A percentile compares a stretch with the other conserved stretches of the same genome.
These are phyloP conservation scores for Hybognathus amarus DNA, from an alignment of 2,797 vertebrate species.

Conservation along the genomic window DNA sequence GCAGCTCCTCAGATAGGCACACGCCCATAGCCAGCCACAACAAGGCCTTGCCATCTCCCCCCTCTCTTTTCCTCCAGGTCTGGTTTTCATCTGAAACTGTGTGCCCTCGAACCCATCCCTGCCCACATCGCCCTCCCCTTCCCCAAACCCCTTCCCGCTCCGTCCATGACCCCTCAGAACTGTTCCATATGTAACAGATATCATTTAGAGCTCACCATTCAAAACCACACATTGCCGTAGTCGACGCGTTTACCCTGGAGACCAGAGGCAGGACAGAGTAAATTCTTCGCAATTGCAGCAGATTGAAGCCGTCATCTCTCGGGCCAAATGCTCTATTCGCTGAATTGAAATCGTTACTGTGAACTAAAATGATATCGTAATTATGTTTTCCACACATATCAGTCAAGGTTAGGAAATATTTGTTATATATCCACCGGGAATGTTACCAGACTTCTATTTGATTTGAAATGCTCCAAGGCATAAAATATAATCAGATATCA, in stretches of 20 bases:
- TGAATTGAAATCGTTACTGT: conserved; percentile 42
- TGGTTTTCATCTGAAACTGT: conserved; percentile 60
- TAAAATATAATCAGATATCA: conserved; percentile 1
- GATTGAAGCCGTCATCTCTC: conserved; percentile 31
- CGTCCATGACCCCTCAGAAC: conserved; percentile 68
- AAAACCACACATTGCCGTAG: conserved; percentile 49
- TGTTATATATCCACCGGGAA: conserved; percentile 47
- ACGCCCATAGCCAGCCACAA: conserved; percentile 73
- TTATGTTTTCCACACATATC: conserved; percentile 55
- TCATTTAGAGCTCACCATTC: conserved; percentile 50
- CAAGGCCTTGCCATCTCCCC: conserved; percentile 74
- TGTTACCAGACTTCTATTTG: conserved; percentile 36
- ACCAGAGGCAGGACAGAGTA: conserved; percentile 25
- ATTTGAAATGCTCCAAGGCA: conserved; percentile 26
- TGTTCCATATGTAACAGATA: conserved; percentile 69
- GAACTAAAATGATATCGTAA: conserved; percentile 48
- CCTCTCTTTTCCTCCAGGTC: conserved; percentile 43
- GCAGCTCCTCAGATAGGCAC: conserved; percentile 74
- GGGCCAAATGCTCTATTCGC: conserved; percentile 39
- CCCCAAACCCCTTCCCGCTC: conserved; percentile 49
- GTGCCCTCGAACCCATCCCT: conserved; percentile 59
- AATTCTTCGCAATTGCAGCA: conserved; percentile 23
- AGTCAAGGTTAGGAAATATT: conserved; percentile 53
- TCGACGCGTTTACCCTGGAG: conserved; percentile 52
- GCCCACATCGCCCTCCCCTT: conserved; percentile 61